These are phyloP conservation scores for Melanophora roralis DNA, from an alignment of 2,888 invertebrate genomes.

Conservation along the genomic window DNA sequence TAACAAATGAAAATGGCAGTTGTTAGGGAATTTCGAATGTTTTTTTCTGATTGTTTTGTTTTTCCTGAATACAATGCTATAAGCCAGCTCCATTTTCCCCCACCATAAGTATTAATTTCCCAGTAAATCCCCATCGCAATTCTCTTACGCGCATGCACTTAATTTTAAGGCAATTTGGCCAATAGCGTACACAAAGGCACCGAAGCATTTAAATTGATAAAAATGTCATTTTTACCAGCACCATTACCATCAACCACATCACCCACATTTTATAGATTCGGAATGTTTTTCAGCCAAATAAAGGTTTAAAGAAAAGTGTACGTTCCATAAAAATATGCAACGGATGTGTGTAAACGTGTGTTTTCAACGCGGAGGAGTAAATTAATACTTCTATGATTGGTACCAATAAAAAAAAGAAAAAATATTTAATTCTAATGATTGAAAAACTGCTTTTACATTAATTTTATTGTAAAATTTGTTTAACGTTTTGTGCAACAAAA, in stretches of 20 bases:
- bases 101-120: not conserved
- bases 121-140: constrained; percentile 38
- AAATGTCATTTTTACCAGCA: constrained; percentile 43
- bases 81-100: not conserved
- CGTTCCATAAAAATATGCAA: constrained; percentile 38
- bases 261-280: not conserved
- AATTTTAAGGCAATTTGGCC: constrained; percentile 64
- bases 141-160: constrained; percentile 61
- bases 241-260: not conserved
- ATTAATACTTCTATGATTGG: constrained; percentile 30
- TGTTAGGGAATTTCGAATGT: constrained; percentile 56
- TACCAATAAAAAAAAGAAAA: not conserved
- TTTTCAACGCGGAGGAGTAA: constrained; percentile 29
- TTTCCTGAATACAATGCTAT: constrained; percentile 3
- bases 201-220: constrained; percentile 61
- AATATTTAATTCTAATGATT: constrained; percentile 10
- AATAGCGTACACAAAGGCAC: constrained; percentile 64
- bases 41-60: constrained; percentile 20
- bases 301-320: not conserved
- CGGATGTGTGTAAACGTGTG: constrained; percentile 57
- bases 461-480: constrained; percentile 1
- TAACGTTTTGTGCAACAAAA: constrained; percentile 31
- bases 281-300: not conserved
- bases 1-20: constrained; percentile 65
- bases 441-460: constrained; percentile 8